Evolutionary conservation across 2,888 invertebrate genomes (phyloP).

Genomic region (Drosophila paucipuncta): DNA sequence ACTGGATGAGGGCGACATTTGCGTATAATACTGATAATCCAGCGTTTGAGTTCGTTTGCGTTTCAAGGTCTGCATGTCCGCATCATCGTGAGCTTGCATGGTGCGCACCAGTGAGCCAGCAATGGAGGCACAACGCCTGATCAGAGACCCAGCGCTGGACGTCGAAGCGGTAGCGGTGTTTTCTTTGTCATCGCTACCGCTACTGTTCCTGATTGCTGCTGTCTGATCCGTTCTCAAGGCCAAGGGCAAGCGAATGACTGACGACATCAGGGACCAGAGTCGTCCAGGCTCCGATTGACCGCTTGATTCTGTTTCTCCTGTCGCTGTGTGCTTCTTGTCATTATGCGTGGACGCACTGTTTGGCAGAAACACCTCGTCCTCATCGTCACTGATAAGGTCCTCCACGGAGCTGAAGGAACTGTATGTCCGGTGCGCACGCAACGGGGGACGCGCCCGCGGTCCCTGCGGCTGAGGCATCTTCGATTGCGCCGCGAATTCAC

Average conservation of each 20-base stretch:
- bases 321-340: conserved; percentile 34
- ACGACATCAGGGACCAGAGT: conserved; percentile 73
- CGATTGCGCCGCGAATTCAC: conserved; percentile 50
- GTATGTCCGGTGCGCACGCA: conserved; percentile 52
- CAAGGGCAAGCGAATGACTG: conserved; percentile 80
- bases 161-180: conserved; percentile 33
- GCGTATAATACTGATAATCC: conserved; percentile 62
- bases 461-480: conserved; percentile 35
- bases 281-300: conserved; percentile 56
- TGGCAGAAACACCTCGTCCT: conserved; percentile 62
- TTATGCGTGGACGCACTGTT: conserved; percentile 63
- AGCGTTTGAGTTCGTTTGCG: conserved; percentile 81
- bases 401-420: conserved; percentile 58
- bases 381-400: conserved; percentile 56
- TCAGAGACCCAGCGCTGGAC: conserved; percentile 62
- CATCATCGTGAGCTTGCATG: conserved; percentile 60
- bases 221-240: conserved; percentile 34
- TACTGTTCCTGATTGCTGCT: conserved; percentile 1
- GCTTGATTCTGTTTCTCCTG: neutral
- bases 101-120: conserved; percentile 82
- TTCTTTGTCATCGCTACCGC: conserved; percentile 44
- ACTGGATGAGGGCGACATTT: conserved; percentile 64
- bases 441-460: conserved; percentile 58
- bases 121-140: conserved; percentile 83
- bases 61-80: conserved; percentile 67